phyloP scores from a whole-genome alignment of 2,888 invertebrate species.

The Cosmopolites sordidus region DNA sequence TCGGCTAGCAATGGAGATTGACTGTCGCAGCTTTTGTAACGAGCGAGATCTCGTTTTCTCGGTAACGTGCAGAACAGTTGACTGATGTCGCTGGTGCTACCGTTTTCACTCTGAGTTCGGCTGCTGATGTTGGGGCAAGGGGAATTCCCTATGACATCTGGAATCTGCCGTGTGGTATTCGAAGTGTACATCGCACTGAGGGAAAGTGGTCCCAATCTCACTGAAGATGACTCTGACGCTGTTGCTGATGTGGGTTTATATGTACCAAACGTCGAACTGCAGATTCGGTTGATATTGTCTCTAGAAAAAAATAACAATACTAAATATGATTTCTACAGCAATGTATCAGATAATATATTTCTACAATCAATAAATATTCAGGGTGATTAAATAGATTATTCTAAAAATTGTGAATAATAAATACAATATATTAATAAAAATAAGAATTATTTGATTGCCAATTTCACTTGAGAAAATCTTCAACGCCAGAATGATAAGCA shows the following conservation, averaged over 20 bases:
- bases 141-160: constrained; percentile 44
- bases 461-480: too few relatives aligned
- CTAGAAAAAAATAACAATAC: constrained; percentile 44
- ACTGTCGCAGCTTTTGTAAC: constrained; percentile 57
- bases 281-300: constrained; percentile 47
- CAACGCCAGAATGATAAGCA: too few relatives aligned
- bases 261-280: constrained; percentile 47
- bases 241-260: constrained; percentile 50
- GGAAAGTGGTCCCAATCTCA: constrained; percentile 1
- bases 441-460: too few relatives aligned
- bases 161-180: constrained; percentile 34
- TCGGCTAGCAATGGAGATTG: constrained; percentile 68
- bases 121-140: constrained; percentile 29
- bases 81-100: constrained; percentile 44
- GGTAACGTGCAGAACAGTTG: constrained; percentile 66
- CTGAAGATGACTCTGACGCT: constrained; percentile 41
- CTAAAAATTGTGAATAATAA: too few relatives aligned
- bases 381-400: too few relatives aligned
- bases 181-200: constrained; percentile 7
- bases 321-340: too few relatives aligned
- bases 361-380: too few relatives aligned
- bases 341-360: too few relatives aligned
- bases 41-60: constrained; percentile 41
- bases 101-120: constrained; percentile 45
- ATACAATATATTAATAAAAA: too few relatives aligned